phyloP scores from a whole-genome alignment of 1,140 invertebrate genomes.

The Saxidomus purpurata region DNA sequence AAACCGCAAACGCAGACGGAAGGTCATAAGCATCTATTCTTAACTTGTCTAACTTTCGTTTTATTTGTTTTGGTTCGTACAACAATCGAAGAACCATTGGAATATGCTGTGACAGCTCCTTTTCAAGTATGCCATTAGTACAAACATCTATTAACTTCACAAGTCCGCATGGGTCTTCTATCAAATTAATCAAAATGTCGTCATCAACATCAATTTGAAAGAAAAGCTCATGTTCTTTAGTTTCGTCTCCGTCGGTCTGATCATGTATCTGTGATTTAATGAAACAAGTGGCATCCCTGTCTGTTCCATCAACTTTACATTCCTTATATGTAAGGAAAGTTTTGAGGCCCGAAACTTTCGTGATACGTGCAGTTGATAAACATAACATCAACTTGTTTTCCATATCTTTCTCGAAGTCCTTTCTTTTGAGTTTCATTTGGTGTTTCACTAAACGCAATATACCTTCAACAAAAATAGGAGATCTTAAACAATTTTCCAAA shows the following conservation, averaged over 20 bases:
- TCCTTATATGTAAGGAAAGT: constrained; percentile 27
- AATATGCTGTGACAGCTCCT: not conserved
- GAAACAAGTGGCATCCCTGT: not conserved
- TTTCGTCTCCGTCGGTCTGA: not conserved
- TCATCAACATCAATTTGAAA: constrained; percentile 4
- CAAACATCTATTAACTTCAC: not conserved
- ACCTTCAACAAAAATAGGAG: not conserved
- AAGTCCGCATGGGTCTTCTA: not conserved
- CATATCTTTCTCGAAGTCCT: not conserved
- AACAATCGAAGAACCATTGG: not conserved
- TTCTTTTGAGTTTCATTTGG: not conserved
- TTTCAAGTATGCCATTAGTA: constrained; percentile 14
- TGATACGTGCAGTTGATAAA: not conserved
- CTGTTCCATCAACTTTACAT: not conserved
- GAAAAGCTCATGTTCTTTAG: not conserved
- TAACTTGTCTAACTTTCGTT: not conserved
- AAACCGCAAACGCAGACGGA: not conserved
- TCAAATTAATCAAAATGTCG: not conserved
- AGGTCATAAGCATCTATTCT: constrained; percentile 7
- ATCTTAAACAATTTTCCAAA: not conserved
- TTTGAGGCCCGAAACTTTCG: constrained; percentile 20
- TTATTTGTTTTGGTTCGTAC: not conserved
- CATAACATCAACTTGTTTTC: not conserved
- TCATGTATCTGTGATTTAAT: not conserved
- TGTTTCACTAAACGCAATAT: constrained; percentile 10